These are phyloP conservation scores for Emydoidea blandingii DNA, from an alignment of 2,797 vertebrate genomes.

Conservation along the genomic window DNA sequence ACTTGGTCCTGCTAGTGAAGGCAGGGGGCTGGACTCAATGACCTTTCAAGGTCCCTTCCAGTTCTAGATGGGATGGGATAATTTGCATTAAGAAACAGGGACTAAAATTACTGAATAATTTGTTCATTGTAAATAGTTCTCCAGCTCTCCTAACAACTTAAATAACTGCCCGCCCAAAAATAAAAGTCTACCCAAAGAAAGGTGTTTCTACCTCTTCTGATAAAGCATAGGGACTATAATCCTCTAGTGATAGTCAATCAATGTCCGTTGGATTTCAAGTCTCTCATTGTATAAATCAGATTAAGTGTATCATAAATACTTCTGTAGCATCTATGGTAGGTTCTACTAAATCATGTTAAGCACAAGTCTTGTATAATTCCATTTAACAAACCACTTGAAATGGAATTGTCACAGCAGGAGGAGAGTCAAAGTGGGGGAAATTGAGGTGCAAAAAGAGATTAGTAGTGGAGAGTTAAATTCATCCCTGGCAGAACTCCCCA, in stretches of 20 bases:
- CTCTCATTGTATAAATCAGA: not conserved
- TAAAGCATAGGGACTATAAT: not conserved
- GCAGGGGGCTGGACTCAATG: too few species aligned
- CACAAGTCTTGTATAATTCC: not conserved
- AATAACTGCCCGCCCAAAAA: fast-evolving
- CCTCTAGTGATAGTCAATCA: not conserved
- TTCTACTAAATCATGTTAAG: not conserved
- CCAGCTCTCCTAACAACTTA: not conserved
- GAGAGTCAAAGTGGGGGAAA: not conserved
- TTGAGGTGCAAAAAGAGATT: not conserved
- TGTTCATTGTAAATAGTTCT: not conserved
- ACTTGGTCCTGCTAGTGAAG: too few species aligned
- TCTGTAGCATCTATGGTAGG: not conserved
- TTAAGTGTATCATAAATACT: fast-evolving
- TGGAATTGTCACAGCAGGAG: not conserved
- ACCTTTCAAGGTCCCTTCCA: too few species aligned
- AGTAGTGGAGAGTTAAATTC: not conserved
- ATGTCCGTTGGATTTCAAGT: not conserved
- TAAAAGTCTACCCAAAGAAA: not conserved
- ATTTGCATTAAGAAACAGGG: not conserved
- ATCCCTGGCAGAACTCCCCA: not conserved
- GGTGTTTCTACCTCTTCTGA: not conserved
- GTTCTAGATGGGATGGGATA: too few species aligned
- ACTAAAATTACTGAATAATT: not conserved
- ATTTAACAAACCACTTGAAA: not conserved